Conservation (phyloP, 2,797 vertebrate genomes). For the Emys orbicularis region DNA sequence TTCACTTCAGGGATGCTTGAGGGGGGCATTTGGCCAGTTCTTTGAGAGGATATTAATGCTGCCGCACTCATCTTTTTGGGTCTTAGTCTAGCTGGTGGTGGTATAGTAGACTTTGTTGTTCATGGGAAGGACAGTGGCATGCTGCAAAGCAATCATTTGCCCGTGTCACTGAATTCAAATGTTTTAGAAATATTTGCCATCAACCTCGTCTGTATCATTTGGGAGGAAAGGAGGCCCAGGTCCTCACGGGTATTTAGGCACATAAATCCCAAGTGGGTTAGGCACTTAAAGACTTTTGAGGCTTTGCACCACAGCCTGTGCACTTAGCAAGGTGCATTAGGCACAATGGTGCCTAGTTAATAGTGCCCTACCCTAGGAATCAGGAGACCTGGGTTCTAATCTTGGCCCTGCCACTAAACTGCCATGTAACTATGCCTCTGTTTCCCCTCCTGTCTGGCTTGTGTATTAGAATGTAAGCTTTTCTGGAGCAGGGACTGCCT, state of each 20-base stretch:
- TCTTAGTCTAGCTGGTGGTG: not conserved
- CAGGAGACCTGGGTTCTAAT: not conserved
- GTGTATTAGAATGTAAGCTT: fast-evolving
- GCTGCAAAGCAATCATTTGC: not conserved
- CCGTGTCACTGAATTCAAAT: fast-evolving
- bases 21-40: fast-evolving
- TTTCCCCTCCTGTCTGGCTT: not conserved
- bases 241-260: not conserved
- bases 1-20: not conserved
- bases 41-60: not conserved
- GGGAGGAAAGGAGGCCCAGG: not conserved
- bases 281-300: too few relatives aligned
- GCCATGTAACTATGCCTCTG: not conserved
- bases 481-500: not conserved
- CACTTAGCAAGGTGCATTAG: not conserved
- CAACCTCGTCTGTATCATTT: fast-evolving
- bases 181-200: not conserved
- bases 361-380: not conserved
- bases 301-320: too few relatives aligned
- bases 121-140: fast-evolving
- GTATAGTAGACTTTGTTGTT: not conserved
- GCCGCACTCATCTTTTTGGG: not conserved
- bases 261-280: not conserved
- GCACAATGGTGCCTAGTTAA: not conserved
- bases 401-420: not conserved